Base-by-base conservation (phyloP, 1,140 invertebrate species). In the Rhopalosiphum maidis region DNA sequence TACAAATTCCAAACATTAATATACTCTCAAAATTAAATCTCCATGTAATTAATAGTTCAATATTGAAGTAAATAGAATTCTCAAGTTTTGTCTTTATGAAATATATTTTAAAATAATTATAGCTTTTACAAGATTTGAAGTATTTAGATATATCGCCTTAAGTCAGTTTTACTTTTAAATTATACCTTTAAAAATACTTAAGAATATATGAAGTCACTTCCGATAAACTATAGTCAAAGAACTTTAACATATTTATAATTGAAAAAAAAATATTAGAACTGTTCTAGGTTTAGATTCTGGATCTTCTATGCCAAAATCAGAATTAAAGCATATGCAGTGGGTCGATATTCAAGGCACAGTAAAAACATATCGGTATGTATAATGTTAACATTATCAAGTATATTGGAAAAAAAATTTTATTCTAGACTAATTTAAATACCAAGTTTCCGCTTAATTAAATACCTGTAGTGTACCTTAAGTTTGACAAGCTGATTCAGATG, bases 211-310 rank as follows among this genome's bases (percentile, higher is more conserved):
- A 68, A 68, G 11, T 68, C 60, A 68, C 48, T 35, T 77, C 30
- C n/a, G n/a, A 6, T n/a, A 35, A 35, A n/a, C n/a, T 77, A 77
- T 30, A 77, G 5, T 18, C 0, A 23, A 82, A 43, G 5, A 82
- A 48, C 30, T 83, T 51, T 3, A 93, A 46, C 37, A 25, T 68
- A 41, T 91, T 92, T 54, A 18, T 91, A 48, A 43, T 68, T 46
- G 8, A 4, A 82, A 93, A 88, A 54, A 88, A 87, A 85, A 25
- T 21, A 86, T 90, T 94, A 96, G 95, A 94, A 95, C 96, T 91
- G 96, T 97, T 94, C 95, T 98, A 96, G 95, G 95, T 94, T 94
- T 96, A 15, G 96, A 96, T 94, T 46, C 94, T 94, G 95, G 54
- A 94, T 95, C 95, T 43, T 95, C 95, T 93, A 95, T 94, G 21